Conservation (phyloP, 2,888 invertebrate genomes). For the Junonia oenone region DNA sequence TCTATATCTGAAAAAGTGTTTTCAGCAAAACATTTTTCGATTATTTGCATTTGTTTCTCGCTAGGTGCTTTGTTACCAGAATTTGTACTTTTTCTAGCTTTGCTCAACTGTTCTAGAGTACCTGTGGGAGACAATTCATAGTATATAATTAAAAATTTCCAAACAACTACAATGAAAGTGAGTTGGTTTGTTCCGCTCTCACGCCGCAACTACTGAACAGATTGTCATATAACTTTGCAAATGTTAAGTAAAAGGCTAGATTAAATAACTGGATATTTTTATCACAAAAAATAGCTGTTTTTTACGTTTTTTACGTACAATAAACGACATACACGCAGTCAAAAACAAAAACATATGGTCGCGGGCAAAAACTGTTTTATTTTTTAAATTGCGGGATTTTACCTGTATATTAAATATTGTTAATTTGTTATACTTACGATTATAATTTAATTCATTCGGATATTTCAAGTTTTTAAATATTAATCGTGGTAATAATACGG, state of each 20-base stretch:
- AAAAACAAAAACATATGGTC: neutral
- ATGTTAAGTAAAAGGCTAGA: no score
- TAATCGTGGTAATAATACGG: constrained; percentile 37
- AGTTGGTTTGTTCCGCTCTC: no score
- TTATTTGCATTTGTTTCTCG: constrained; percentile 7
- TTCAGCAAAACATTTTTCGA: constrained; percentile 17
- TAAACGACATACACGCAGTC: no score
- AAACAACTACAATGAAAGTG: no score
- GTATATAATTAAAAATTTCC: neutral
- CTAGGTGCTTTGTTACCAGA: constrained; percentile 6
- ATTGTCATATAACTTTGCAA: no score
- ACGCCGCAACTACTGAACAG: no score
- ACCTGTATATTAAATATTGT: no score
- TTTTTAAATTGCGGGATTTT: neutral
- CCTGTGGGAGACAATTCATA: constrained; percentile 1
- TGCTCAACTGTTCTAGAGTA: constrained; percentile 12
- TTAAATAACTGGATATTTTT: no score
- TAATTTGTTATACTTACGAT: constrained; percentile 40
- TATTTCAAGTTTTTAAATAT: constrained; percentile 36
- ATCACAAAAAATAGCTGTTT: no score
- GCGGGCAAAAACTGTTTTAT: no score
- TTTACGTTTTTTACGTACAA: no score
- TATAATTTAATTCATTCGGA: constrained; percentile 38
- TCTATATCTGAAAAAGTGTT: neutral
- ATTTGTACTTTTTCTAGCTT: constrained; percentile 14